A percentile compares a stretch with the other conserved stretches of the same genome.
Evolutionary conservation across 2,888 invertebrate species (phyloP).

Genomic region (Agrotis puta): DNA sequence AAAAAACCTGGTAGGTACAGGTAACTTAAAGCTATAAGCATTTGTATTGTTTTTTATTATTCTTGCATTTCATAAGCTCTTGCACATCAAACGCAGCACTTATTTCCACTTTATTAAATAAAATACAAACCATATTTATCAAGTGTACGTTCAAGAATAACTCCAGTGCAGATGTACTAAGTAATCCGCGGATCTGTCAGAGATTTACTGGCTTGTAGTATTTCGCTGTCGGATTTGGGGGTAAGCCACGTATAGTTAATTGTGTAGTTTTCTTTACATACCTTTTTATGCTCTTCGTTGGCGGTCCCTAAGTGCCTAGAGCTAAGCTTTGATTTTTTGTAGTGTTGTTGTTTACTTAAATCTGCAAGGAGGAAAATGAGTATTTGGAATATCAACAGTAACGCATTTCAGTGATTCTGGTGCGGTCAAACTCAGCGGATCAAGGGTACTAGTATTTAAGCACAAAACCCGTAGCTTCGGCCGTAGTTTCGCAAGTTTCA

Average conservation of each 20-base stretch:
- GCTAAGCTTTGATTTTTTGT: neutral
- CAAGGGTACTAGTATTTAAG: no score
- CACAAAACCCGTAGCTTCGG: no score
- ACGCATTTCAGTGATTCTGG: no score
- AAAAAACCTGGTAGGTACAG: neutral
- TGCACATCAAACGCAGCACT: neutral
- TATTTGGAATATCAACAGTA: no score
- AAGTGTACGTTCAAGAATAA: conserved; percentile 19
- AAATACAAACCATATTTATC: conserved; percentile 37
- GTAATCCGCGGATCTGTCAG: conserved; percentile 60
- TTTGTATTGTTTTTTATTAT: neutral
- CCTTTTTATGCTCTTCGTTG: conserved; percentile 28
- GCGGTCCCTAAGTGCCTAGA: conserved; percentile 30
- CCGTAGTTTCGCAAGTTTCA: no score
- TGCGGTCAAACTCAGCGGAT: no score
- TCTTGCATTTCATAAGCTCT: neutral
- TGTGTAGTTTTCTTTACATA: conserved; percentile 42
- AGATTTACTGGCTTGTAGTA: conserved; percentile 67
- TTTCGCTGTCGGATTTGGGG: conserved; percentile 68
- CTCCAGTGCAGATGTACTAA: conserved; percentile 26
- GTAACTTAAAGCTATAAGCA: no score
- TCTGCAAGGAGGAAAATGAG: neutral
- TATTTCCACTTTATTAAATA: conserved; percentile 21
- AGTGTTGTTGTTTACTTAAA: neutral
- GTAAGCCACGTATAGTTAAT: conserved; percentile 47